Percentiles rank a stretch among this genome's conserved stretches.
Evolutionary conservation across 2,888 invertebrate genomes (phyloP).

Genomic region (Myopa tessellatipennis): DNA sequence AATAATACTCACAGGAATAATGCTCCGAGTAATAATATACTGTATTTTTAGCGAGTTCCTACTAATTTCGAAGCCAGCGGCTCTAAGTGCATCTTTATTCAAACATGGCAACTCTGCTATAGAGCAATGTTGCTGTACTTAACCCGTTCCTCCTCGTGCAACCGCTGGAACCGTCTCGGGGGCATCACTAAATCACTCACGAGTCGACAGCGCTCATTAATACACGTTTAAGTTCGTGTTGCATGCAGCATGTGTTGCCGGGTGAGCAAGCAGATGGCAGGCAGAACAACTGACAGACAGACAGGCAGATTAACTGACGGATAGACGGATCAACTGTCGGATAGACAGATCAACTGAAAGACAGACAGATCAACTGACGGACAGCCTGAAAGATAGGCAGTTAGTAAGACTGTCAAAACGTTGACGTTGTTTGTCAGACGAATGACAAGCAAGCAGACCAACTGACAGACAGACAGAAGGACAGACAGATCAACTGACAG

Average conservation of each 20-base stretch:
- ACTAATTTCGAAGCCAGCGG: no score
- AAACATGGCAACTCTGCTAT: not conserved
- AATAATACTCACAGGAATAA: no score
- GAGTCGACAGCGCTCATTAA: conserved; percentile 39
- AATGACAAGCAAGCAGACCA: no score
- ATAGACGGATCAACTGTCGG: no score
- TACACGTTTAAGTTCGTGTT: conserved; percentile 37
- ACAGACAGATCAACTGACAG: no score
- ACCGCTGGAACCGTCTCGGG: not conserved
- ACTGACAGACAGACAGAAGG: no score
- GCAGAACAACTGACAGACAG: not conserved
- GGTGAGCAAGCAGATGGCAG: not conserved
- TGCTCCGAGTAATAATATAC: no score
- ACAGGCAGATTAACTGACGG: not conserved
- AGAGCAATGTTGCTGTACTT: not conserved
- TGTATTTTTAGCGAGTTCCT: no score
- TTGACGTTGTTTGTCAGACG: not conserved
- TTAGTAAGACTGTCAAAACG: not conserved
- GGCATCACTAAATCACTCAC: conserved; percentile 38
- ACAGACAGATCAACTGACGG: no score
- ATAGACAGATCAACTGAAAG: no score
- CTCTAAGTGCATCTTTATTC: no score
- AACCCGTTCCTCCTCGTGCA: conserved; percentile 10
- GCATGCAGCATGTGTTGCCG: conserved; percentile 11
- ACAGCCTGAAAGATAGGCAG: not conserved